phyloP scores from a whole-genome alignment of 2,888 invertebrate genomes.

The Eupithecia pulchellata region DNA sequence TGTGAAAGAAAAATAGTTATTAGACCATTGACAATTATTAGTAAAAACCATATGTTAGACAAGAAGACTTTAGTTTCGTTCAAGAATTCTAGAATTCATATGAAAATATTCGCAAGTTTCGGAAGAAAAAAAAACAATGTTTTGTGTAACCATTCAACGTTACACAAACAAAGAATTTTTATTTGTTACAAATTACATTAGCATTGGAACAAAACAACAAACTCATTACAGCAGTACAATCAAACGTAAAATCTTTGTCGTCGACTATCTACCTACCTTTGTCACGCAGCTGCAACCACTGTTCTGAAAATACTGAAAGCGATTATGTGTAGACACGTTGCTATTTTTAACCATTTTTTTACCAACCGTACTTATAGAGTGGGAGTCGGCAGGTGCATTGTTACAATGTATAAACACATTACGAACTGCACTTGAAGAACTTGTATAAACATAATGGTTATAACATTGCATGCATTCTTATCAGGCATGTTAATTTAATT shows the following conservation, averaged over 20 bases:
- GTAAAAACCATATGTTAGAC: background rate
- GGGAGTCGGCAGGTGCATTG: background rate
- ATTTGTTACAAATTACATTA: conserved; percentile 8
- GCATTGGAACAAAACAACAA: conserved; percentile 18
- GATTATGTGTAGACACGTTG: conserved; percentile 45
- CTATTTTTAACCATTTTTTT: conserved; percentile 57
- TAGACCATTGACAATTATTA: background rate
- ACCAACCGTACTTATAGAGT: conserved; percentile 45
- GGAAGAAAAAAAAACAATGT: background rate
- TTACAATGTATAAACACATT: conserved; percentile 4
- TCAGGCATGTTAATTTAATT: conserved; percentile 1
- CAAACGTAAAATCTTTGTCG: conserved; percentile 23
- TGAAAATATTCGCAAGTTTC: background rate
- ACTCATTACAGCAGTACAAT: conserved; percentile 11
- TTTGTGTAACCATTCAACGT: background rate
- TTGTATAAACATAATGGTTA: background rate
- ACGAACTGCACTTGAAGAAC: background rate
- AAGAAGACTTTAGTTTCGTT: background rate
- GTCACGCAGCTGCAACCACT: conserved; percentile 41
- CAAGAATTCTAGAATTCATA: background rate
- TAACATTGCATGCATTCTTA: background rate
- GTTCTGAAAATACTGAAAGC: conserved; percentile 26
- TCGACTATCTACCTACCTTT: conserved; percentile 34
- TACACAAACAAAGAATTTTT: conserved; percentile 2
- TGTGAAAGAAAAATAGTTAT: background rate